These are phyloP conservation scores for Cinclus cinclus DNA, from an alignment of 2,113 vertebrate genomes.

Conservation along the genomic window DNA sequence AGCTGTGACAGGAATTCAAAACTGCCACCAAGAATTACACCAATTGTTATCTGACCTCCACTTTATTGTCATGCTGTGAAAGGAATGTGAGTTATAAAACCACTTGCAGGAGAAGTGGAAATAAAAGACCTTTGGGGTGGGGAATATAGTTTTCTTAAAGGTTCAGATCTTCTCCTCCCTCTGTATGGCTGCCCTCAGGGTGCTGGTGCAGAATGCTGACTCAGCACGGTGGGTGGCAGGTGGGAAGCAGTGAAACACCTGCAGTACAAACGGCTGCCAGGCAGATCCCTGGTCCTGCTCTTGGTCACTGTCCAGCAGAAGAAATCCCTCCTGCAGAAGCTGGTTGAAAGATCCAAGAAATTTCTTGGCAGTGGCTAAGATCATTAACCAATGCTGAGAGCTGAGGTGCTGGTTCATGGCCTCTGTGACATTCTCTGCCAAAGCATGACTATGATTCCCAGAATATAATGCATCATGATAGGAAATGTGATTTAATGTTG, in stretches of 20 bases:
- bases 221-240: neutral
- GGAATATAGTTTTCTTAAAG: neutral
- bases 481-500: neutral
- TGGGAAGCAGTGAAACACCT: neutral
- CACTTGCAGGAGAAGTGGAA: neutral
- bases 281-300: neutral
- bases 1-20: neutral
- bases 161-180: neutral
- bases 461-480: neutral
- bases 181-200: rapidly evolving
- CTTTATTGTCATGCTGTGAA: neutral
- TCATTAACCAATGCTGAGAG: neutral
- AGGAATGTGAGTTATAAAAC: neutral
- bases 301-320: neutral
- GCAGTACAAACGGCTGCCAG: neutral
- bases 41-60: neutral
- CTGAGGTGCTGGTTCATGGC: neutral
- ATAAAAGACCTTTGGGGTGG: neutral
- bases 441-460: neutral
- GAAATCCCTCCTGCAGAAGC: neutral
- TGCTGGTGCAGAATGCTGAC: neutral
- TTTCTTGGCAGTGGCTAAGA: neutral
- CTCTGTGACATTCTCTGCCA: neutral
- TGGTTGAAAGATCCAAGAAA: neutral
- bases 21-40: neutral